Conservation (phyloP, 2,113 vertebrate genomes). For the Budorcas taxicolor region DNA sequence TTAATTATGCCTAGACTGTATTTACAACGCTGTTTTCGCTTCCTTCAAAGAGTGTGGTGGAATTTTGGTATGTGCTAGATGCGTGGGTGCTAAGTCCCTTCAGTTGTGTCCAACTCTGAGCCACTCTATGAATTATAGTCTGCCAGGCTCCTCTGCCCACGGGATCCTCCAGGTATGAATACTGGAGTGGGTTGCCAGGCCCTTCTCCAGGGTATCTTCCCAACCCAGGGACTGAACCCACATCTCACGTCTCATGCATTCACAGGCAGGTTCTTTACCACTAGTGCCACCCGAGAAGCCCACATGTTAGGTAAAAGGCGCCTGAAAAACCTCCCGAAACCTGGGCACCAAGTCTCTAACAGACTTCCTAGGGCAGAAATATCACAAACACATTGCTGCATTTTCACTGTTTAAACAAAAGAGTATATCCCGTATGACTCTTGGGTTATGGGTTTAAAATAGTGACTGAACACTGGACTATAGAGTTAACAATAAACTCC, state of each 20-base stretch:
- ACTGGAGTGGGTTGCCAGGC: neutral
- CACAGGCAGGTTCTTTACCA: neutral
- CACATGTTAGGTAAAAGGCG: neutral
- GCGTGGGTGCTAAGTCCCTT: neutral
- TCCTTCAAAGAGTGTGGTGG: neutral
- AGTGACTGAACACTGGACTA: neutral
- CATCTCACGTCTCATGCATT: neutral
- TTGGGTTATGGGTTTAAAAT: neutral
- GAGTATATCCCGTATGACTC: neutral
- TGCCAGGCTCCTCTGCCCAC: neutral
- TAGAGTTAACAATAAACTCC: neutral
- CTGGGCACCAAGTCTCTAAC: neutral
- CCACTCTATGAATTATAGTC: neutral
- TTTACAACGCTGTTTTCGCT: neutral
- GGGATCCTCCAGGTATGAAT: neutral
- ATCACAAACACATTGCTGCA: neutral
- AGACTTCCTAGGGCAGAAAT: neutral
- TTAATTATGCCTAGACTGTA: neutral
- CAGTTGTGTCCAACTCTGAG: neutral
- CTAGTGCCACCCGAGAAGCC: neutral
- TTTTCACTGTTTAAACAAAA: neutral
- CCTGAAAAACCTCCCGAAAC: neutral
- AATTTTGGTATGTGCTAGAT: neutral
- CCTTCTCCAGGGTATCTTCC: neutral
- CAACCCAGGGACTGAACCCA: neutral